Evolutionary conservation across 2,888 invertebrate genomes (phyloP).

Genomic region (Flexamia atlantica): DNA sequence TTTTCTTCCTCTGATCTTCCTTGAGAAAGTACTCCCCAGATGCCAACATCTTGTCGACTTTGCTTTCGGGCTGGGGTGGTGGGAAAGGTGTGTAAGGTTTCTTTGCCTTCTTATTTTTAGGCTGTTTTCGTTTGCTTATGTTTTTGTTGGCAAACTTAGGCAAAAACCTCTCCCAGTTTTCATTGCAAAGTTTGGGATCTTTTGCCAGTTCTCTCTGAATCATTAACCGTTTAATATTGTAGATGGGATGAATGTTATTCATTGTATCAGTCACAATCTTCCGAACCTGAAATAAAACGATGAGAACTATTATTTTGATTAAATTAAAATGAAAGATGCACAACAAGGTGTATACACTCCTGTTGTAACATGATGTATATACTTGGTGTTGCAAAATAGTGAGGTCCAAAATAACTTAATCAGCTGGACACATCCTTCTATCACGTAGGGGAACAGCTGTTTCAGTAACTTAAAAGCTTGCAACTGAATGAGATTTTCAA

Average conservation of each 20-base stretch:
- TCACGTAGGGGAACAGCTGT: no score
- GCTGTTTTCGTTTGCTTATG: constrained; percentile 91
- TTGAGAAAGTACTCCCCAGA: constrained; percentile 98
- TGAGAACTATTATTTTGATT: no score
- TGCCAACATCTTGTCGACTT: constrained; percentile 94
- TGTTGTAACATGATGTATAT: no score
- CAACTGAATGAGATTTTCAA: no score
- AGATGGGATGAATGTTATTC: constrained; percentile 99
- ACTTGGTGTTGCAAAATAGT: no score
- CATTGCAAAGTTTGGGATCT: constrained; percentile 93
- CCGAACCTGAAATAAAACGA: constrained; percentile 78
- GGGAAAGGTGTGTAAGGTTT: constrained; percentile 99
- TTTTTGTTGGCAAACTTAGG: constrained; percentile 96
- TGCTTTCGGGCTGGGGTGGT: constrained; percentile 94
- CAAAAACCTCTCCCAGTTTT: constrained; percentile 97
- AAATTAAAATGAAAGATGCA: no score
- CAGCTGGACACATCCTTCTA: no score
- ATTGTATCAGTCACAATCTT: constrained; percentile 97
- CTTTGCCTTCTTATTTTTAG: constrained; percentile 92
- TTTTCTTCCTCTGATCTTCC: constrained; percentile 86
- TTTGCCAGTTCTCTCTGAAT: constrained; percentile 97
- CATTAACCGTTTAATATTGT: constrained; percentile 98
- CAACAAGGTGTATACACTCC: no score
- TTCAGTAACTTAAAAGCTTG: no score
- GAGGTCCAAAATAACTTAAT: no score